These are phyloP conservation scores for Heliopora coerulea DNA, from an alignment of 92 coral and sea anemone species.

Conservation along the genomic window DNA sequence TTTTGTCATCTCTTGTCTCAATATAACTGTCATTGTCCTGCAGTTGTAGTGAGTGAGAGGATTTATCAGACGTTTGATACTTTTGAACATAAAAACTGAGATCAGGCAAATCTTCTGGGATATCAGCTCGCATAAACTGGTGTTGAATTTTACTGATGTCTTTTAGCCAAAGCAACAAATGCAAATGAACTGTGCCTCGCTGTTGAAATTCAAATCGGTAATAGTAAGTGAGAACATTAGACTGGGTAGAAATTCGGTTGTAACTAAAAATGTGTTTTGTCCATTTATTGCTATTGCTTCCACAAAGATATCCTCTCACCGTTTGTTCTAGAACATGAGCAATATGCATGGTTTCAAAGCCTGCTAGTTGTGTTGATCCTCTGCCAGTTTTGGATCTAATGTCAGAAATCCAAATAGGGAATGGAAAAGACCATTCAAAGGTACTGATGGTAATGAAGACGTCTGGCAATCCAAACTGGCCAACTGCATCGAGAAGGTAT, in stretches of 20 bases:
- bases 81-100: neutral
- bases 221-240: slow-evolving; percentile 34
- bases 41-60: neutral
- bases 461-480: slow-evolving; percentile 57
- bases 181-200: slow-evolving; percentile 24
- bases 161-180: slow-evolving; percentile 16
- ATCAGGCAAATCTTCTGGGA: neutral
- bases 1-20: neutral
- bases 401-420: slow-evolving; percentile 36
- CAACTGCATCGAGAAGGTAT: slow-evolving; percentile 55
- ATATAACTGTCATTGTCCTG: neutral
- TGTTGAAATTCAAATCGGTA: slow-evolving; percentile 40
- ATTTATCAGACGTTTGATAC: neutral
- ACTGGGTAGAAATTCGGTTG: neutral
- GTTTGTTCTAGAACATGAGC: slow-evolving; percentile 54
- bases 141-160: neutral
- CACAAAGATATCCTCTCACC: slow-evolving; percentile 48
- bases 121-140: slow-evolving; percentile 7
- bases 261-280: slow-evolving; percentile 26
- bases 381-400: slow-evolving; percentile 12
- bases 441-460: slow-evolving; percentile 56
- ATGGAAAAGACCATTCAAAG: slow-evolving; percentile 69
- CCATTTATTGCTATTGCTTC: slow-evolving; percentile 49
- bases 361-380: slow-evolving; percentile 43
- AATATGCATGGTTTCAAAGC: slow-evolving; percentile 43